Conservation (phyloP, 2,113 vertebrate genomes). For the Eclectus roratus region DNA sequence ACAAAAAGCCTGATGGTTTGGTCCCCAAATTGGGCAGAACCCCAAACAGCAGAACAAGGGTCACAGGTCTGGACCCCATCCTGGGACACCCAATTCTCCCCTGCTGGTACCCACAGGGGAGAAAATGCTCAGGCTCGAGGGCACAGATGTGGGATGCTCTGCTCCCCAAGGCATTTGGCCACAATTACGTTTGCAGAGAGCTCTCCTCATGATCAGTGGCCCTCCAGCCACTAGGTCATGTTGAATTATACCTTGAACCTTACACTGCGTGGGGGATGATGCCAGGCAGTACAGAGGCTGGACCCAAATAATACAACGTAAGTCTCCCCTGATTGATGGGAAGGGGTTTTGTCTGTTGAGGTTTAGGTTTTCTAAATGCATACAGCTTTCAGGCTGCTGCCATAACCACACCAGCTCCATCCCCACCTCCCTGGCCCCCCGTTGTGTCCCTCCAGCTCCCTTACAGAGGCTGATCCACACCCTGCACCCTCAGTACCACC, state of each 20-base stretch:
- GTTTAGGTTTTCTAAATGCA: neutral
- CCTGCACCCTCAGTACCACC: neutral
- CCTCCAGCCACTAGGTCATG: neutral
- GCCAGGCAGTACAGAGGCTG: neutral
- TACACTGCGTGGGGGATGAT: rapidly evolving
- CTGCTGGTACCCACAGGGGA: neutral
- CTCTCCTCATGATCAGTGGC: neutral
- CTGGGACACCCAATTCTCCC: neutral
- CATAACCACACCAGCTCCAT: neutral
- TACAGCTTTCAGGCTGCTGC: rapidly evolving
- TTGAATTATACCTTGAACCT: neutral
- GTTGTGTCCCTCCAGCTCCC: neutral
- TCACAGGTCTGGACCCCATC: neutral
- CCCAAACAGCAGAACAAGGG: neutral
- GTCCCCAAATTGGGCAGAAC: neutral
- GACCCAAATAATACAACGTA: neutral
- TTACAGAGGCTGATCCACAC: neutral
- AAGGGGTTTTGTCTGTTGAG: rapidly evolving
- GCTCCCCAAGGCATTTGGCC: neutral
- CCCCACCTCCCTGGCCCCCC: neutral
- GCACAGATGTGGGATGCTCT: neutral
- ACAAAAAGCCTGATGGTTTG: rapidly evolving
- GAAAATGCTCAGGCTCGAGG: rapidly evolving
- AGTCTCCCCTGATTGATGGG: neutral
- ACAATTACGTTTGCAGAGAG: neutral